A percentile compares a stretch with the other conserved stretches of the same genome.
phyloP scores from a whole-genome alignment of 1,140 invertebrate genomes.

The Drosophila mauritiana region DNA sequence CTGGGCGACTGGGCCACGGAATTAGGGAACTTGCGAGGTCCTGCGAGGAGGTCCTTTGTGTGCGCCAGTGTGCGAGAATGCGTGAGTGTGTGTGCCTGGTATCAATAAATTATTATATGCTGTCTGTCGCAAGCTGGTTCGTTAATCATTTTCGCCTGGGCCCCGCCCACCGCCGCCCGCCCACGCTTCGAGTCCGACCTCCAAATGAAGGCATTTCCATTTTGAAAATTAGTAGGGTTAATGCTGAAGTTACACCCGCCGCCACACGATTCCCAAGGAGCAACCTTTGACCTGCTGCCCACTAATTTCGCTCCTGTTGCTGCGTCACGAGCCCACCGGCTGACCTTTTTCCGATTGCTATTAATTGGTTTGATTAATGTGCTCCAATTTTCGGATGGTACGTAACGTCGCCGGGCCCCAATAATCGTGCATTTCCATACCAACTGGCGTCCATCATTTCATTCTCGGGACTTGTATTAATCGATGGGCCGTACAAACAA shows the following conservation, averaged over 20 bases:
- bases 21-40: slow-evolving; percentile 12
- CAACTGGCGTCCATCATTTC: slow-evolving; percentile 33
- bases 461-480: neutral
- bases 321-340: slow-evolving; percentile 30
- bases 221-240: slow-evolving; percentile 58
- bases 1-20: neutral
- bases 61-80: slow-evolving; percentile 6
- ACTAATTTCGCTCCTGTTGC: slow-evolving; percentile 17
- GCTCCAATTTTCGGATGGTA: slow-evolving; percentile 69
- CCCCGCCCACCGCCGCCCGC: neutral
- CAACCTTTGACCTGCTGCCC: slow-evolving; percentile 10
- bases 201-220: slow-evolving; percentile 27
- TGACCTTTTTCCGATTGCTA: slow-evolving; percentile 65
- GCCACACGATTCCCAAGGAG: no score
- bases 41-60: slow-evolving; percentile 29
- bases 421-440: slow-evolving; percentile 31
- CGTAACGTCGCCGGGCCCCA: slow-evolving; percentile 44
- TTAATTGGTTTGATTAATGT: slow-evolving; percentile 81
- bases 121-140: slow-evolving; percentile 65
- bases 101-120: slow-evolving; percentile 80
- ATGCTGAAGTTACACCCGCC: slow-evolving; percentile 14
- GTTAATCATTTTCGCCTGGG: slow-evolving; percentile 70
- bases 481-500: slow-evolving; percentile 19
- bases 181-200: neutral
- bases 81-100: slow-evolving; percentile 56